These are phyloP conservation scores for Odiellus spinosus DNA, from an alignment of 2,888 invertebrate genomes.

Conservation along the genomic window DNA sequence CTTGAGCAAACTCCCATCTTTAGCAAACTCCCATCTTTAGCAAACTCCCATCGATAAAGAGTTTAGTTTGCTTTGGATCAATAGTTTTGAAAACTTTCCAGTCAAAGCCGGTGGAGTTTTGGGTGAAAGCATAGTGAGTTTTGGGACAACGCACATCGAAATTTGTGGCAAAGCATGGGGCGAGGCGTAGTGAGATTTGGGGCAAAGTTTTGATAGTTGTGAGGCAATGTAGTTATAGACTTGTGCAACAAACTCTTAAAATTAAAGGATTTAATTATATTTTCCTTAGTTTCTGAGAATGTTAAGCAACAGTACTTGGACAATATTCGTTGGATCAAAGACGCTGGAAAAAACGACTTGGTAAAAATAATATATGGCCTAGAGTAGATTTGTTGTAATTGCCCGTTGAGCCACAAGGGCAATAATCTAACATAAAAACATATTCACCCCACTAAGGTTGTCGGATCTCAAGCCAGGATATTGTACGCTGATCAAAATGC, in stretches of 20 bases:
- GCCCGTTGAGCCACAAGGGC: too few species aligned
- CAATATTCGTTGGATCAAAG: slow-evolving; percentile 41
- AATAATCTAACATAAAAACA: not conserved
- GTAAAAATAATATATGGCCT: slow-evolving; percentile 25
- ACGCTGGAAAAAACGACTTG: slow-evolving; percentile 38
- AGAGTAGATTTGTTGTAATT: not conserved
- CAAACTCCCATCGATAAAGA: too few species aligned
- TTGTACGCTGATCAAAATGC: slow-evolving; percentile 43
- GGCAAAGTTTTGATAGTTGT: not conserved
- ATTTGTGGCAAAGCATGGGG: too few species aligned
- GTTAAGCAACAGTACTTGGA: slow-evolving; percentile 40
- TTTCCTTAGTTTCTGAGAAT: slow-evolving; percentile 2
- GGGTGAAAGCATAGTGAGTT: too few species aligned
- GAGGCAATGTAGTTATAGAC: not conserved
- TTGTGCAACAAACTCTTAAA: too few species aligned
- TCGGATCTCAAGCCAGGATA: slow-evolving; percentile 40
- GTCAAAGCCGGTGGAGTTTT: too few species aligned
- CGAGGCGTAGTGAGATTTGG: not conserved
- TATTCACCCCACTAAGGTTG: slow-evolving; percentile 27
- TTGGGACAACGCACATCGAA: too few species aligned
- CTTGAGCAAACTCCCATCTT: too few species aligned
- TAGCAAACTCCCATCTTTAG: too few species aligned
- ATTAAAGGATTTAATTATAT: too few species aligned
- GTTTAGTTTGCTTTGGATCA: too few species aligned
- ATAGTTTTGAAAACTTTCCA: too few species aligned